phyloP scores from a whole-genome alignment of 2,113 vertebrate genomes.

The Illadopsis cleaveri region DNA sequence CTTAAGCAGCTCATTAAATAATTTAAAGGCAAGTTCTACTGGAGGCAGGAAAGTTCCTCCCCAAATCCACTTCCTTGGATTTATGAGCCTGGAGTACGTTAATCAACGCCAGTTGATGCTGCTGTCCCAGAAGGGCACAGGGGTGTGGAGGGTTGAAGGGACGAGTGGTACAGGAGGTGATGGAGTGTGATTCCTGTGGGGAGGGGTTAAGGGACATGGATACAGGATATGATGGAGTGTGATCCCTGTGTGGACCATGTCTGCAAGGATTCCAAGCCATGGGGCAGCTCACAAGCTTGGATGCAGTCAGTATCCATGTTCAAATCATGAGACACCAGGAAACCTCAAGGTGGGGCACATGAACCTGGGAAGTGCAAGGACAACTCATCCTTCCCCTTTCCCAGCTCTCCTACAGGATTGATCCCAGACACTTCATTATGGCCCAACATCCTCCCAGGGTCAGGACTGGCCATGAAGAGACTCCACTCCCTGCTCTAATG shows the following conservation, averaged over 20 bases:
- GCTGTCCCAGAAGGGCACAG: not conserved
- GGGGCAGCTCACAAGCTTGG: not conserved
- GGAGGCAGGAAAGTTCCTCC: slow-evolving; percentile 27
- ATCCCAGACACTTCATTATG: too few relatives aligned
- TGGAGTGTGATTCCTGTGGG: rapidly evolving
- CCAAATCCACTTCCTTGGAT: not conserved
- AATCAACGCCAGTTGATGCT: not conserved
- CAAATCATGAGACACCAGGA: rapidly evolving
- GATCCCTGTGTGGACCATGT: rapidly evolving
- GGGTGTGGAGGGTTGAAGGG: not conserved
- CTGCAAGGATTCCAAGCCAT: not conserved
- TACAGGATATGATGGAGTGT: rapidly evolving
- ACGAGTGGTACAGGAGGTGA: rapidly evolving
- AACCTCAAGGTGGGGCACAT: rapidly evolving
- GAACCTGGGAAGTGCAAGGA: not conserved
- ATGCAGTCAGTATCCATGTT: rapidly evolving
- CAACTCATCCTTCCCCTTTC: not conserved
- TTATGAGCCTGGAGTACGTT: not conserved
- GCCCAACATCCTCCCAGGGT: too few relatives aligned
- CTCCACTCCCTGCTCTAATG: too few relatives aligned
- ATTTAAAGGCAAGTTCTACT: slow-evolving; percentile 27
- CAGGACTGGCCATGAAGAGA: too few relatives aligned
- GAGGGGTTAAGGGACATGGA: not conserved
- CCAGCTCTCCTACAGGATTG: not conserved
- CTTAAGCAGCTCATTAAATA: slow-evolving; percentile 54